Conservation (phyloP, 2,797 vertebrate genomes). For the Phataginus tetradactyla region DNA sequence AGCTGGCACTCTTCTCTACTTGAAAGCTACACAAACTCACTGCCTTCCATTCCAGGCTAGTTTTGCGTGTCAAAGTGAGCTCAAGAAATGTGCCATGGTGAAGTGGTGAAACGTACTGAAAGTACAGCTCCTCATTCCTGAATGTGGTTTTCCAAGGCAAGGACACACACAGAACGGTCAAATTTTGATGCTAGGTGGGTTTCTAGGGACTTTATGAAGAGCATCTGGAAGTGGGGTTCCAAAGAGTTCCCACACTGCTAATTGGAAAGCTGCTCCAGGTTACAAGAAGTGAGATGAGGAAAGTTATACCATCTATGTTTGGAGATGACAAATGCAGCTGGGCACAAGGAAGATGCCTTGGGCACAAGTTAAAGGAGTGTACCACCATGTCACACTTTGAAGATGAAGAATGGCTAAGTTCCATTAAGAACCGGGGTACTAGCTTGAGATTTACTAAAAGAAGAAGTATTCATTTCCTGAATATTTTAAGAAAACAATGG, state of each 20-base stretch:
- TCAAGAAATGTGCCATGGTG: background rate
- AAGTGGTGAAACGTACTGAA: background rate
- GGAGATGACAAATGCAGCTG: background rate
- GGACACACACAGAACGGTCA: background rate
- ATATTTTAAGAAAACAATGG: constrained; percentile 40
- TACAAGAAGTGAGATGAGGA: background rate
- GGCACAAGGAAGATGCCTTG: background rate
- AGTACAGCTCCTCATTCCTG: background rate
- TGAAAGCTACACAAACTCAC: background rate
- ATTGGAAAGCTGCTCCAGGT: background rate
- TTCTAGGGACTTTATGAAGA: background rate
- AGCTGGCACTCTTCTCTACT: background rate
- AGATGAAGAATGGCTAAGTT: background rate
- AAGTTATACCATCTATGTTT: background rate
- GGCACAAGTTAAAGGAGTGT: background rate
- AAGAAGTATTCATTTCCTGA: background rate
- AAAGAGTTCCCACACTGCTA: background rate
- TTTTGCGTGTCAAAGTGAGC: background rate
- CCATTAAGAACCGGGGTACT: background rate
- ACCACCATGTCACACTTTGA: background rate
- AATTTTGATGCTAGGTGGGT: background rate
- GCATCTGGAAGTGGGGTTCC: background rate
- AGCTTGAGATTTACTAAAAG: background rate
- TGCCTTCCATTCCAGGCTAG: background rate
- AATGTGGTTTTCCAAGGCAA: background rate